Conservation (phyloP, 2,113 vertebrate species). For the Pygoscelis antarcticus region DNA sequence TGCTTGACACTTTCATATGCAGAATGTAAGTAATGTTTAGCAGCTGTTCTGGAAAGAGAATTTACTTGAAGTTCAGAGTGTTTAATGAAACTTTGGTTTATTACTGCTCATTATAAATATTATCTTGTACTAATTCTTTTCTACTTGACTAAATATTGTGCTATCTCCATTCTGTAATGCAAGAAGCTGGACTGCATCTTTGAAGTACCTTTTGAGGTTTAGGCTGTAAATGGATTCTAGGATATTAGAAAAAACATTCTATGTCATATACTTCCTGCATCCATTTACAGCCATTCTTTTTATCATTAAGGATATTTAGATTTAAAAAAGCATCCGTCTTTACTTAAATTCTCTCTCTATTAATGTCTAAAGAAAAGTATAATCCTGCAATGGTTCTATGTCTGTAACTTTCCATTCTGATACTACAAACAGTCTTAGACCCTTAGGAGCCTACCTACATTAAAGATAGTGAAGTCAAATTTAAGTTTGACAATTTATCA, state of each 20-base stretch:
- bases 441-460: background rate
- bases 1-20: background rate
- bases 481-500: background rate
- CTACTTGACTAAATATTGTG: background rate
- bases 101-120: background rate
- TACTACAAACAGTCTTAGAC: background rate
- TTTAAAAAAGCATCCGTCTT: background rate
- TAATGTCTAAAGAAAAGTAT: background rate
- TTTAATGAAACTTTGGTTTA: background rate
- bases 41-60: background rate
- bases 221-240: background rate
- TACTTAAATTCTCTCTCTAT: background rate
- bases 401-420: background rate
- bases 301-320: background rate
- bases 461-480: background rate
- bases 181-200: background rate
- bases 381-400: background rate
- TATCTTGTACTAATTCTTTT: background rate
- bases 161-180: background rate
- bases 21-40: background rate
- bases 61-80: background rate
- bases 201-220: background rate
- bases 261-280: background rate
- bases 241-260: background rate
- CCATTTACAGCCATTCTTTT: background rate